Conservation (phyloP, 1,140 invertebrate genomes). For the Aphelinus atriplicis region DNA sequence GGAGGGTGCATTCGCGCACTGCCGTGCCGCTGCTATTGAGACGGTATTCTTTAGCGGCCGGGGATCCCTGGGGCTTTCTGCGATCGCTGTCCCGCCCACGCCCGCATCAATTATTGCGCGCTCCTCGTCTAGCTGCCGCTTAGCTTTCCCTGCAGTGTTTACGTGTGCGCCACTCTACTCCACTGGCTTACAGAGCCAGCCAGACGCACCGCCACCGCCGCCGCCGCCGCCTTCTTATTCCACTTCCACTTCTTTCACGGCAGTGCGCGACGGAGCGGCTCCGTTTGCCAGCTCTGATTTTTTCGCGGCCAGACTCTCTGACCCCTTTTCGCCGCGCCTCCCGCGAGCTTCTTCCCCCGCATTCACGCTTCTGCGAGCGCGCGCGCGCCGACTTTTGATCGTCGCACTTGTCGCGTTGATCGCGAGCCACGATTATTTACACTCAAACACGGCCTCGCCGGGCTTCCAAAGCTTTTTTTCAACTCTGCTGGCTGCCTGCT, state of each 20-base stretch:
- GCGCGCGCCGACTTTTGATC: no score
- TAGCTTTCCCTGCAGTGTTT: neutral
- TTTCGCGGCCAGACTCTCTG: no score
- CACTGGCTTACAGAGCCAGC: neutral
- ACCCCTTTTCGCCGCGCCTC: no score
- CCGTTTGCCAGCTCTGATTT: no score
- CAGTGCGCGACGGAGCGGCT: neutral
- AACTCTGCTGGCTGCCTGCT: no score
- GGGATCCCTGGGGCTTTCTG: slow-evolving; percentile 9
- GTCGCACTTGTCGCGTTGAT: no score
- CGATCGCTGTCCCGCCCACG: slow-evolving; percentile 8
- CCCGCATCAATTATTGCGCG: slow-evolving; percentile 48
- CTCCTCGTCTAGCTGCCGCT: slow-evolving; percentile 41
- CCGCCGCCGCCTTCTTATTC: neutral
- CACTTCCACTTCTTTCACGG: neutral
- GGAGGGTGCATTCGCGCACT: slow-evolving; percentile 25
- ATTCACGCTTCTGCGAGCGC: no score
- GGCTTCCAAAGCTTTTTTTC: no score
- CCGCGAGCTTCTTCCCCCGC: neutral
- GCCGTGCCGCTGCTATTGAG: slow-evolving; percentile 23
- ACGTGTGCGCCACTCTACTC: neutral
- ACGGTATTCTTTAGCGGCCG: slow-evolving; percentile 19
- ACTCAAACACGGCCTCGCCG: no score
- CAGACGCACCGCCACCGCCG: neutral
- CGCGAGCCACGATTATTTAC: no score